A percentile compares a stretch with the other conserved stretches of the same genome.
Evolutionary conservation across 2,888 invertebrate genomes (phyloP).

Genomic region (Lepeophtheirus nordmannii): DNA sequence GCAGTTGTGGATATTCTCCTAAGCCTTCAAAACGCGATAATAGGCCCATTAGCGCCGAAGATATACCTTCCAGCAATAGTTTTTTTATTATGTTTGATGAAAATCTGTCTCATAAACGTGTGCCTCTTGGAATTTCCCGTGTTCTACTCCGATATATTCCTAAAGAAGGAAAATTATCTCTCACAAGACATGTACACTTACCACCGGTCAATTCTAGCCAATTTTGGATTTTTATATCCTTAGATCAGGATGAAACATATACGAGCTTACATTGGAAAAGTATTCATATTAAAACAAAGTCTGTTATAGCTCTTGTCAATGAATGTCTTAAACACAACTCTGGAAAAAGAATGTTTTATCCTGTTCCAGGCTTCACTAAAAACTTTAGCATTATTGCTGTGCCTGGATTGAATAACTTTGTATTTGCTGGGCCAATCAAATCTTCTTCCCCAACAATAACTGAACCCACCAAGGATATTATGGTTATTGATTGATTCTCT

Average conservation of each 20-base stretch:
- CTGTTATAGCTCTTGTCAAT: neutral
- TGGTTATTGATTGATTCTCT: neutral
- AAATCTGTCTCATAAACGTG: neutral
- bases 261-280: neutral
- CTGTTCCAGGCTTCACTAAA: neutral
- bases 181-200: neutral
- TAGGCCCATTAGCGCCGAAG: neutral
- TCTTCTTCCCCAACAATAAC: neutral
- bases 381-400: neutral
- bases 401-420: neutral
- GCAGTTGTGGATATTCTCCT: neutral
- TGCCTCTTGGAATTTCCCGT: neutral
- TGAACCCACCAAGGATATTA: neutral
- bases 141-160: neutral
- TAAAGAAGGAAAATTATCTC: neutral
- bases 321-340: neutral
- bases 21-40: neutral
- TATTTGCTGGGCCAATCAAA: neutral
- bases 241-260: neutral
- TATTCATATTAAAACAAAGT: neutral
- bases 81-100: neutral
- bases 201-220: neutral
- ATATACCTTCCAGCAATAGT: neutral
- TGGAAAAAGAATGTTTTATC: neutral
- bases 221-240: neutral